Conservation (phyloP, 2,113 vertebrate species). For the Cyanistes caeruleus region DNA sequence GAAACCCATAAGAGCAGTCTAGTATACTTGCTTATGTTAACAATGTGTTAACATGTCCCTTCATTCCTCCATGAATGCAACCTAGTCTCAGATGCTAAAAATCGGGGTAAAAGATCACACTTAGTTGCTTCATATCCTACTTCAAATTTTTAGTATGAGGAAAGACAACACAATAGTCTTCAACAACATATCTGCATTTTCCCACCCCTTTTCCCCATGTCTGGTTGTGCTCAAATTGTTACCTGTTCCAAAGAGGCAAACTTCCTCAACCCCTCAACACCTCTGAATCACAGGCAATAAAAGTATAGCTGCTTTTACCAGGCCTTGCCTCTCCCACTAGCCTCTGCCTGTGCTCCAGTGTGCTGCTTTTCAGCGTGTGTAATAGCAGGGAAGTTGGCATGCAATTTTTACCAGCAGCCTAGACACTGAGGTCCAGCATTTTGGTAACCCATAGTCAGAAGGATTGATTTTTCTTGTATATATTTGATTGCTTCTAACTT, state of each 20-base stretch:
- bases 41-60: not conserved
- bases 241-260: not conserved
- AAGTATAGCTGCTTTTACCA: not conserved
- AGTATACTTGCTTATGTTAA: not conserved
- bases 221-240: not conserved
- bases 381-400: not conserved
- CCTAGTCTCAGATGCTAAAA: not conserved
- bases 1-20: not conserved
- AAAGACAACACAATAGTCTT: not conserved
- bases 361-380: fast-evolving
- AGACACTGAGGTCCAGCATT: not conserved
- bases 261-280: not conserved
- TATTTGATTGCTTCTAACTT: not conserved
- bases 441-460: not conserved
- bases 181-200: not conserved
- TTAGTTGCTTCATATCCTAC: not conserved
- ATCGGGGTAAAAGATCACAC: not conserved
- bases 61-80: not conserved
- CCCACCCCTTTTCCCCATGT: not conserved
- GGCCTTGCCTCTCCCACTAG: not conserved
- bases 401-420: not conserved
- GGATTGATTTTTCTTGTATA: not conserved
- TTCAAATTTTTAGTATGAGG: not conserved
- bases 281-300: not conserved
- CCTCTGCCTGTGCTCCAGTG: not conserved